These are phyloP conservation scores for Gastrophryne carolinensis DNA, from an alignment of 2,797 vertebrate genomes.

Conservation along the genomic window DNA sequence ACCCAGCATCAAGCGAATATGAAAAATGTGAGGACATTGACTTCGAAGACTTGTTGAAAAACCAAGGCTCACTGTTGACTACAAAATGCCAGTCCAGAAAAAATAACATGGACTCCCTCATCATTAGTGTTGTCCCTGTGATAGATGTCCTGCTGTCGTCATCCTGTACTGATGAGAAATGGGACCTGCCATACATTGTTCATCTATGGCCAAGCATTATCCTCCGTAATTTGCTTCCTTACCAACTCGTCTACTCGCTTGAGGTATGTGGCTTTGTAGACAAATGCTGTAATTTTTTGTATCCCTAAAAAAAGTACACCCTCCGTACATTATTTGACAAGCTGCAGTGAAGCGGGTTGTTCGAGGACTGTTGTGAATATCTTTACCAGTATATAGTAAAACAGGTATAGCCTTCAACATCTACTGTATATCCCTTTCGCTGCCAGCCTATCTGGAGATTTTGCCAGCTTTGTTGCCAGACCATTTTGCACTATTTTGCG, in stretches of 20 bases:
- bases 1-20: slow-evolving; percentile 69
- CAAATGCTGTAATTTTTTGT: too few relatives aligned
- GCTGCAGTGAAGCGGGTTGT: too few relatives aligned
- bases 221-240: slow-evolving; percentile 90
- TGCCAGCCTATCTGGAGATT: too few relatives aligned
- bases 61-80: slow-evolving; percentile 69
- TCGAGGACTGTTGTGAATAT: too few relatives aligned
- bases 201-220: slow-evolving; percentile 92
- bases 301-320: too few relatives aligned
- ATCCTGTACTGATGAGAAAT: slow-evolving; percentile 75
- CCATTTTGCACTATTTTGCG: too few relatives aligned
- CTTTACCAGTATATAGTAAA: too few relatives aligned
- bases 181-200: slow-evolving; percentile 86
- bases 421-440: too few relatives aligned
- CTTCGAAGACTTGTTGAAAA: slow-evolving; percentile 81
- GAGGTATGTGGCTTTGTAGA: slow-evolving; percentile 74
- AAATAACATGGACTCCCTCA: slow-evolving; percentile 69
- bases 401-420: too few relatives aligned
- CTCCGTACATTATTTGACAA: too few relatives aligned
- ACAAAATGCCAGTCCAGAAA: slow-evolving; percentile 74
- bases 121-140: slow-evolving; percentile 85
- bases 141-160: slow-evolving; percentile 78
- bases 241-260: slow-evolving; percentile 79
- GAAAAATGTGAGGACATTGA: slow-evolving; percentile 82
- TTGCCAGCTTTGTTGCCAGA: too few relatives aligned